Evolutionary conservation across 2,797 vertebrate genomes (phyloP), one percentile per base, ranked within the genome.

Genomic region (Megalops cyprinoides): DNA sequence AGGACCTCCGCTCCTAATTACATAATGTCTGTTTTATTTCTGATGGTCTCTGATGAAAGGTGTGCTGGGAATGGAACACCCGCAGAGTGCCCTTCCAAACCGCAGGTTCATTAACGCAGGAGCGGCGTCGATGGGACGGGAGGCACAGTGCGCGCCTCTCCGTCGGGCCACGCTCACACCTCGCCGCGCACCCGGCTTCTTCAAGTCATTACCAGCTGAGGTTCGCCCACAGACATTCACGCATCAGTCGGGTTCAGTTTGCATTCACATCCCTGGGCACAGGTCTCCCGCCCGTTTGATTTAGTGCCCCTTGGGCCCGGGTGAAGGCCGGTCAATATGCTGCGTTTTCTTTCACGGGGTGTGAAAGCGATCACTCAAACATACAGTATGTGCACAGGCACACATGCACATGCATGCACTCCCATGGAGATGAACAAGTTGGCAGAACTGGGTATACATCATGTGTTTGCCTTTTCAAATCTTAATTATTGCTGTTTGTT

Each of bases 291-390:
- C 28, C 31, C 28, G 37, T 76, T 76, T 90, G 91, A 90, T 94
- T 93, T 93, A 84, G 83, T 83, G 91, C 87, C 88, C 79, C 82
- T 79, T 89, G 82, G 84, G 80, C 90, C 91, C 85, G 88, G 90
- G 91, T 88, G 92, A 93, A 93, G 93, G 93, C 94, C 95, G 90
- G 89, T 91, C 94, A 93, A 95, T 94, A 88, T 91, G 94, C 90
- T 83, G 67, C 84, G 44, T 89, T 89, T 92, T 86, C 89, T 83
- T 74, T 81, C 62, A 88, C 87, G 89, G 93, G 92, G 91, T 92
- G 91, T 92, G 92, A 76, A 91, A 88, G 91, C 93, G 90, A 93
- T 94, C 91, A 91, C 88, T 89, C 83, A 79, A 79, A 46, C 87
- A 87, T 90, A n/a, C n/a, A n/a, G n/a, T n/a, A 92, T 84, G 91